Evolutionary conservation across 2,797 vertebrate genomes (phyloP), one percentile per base, ranked within the genome.

Genomic region (Acomys russatus): DNA sequence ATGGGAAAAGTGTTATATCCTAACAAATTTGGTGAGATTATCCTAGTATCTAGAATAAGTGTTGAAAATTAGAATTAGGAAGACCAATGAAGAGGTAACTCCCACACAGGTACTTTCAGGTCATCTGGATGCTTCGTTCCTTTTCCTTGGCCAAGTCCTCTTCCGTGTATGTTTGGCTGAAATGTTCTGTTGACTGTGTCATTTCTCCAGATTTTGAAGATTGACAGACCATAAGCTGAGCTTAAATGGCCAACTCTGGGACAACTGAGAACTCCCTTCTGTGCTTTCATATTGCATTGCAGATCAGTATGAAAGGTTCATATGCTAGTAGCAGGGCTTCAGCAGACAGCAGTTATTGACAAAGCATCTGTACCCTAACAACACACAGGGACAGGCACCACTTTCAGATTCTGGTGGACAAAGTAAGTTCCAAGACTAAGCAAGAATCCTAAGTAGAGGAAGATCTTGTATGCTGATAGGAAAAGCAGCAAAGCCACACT

Each of bases 401-500:
- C 51, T 71, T 63, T 15, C 49, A 56, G 51, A 80, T 76, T 95
- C n/a, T 80, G 35, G 66, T 44, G 23, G 33, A 25, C 77, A 91
- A 30, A 63, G 28, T 51, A 78, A 71, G 61, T 77, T 63, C 49
- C 14, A 64, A 85, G 49, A 54, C 56, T 28, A 63, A 77, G 73
- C 64, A 70, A 78, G 25, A 88, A 54, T 30, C 23, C 44, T 38
- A 23, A 4, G 3, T 1, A 51, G 44, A 28, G 44, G 59, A 76
- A 76, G 30, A 83, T 49, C 88, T 66, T 66, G 33, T 33, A 35
- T 54, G 28, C 61, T 86, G n/a, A 44, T 68, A 35, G 22, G 10
- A 95, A 94, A 93, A 83, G 35, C 9, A 87, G 54, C 12, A 86
- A 63, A 73, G 63, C 28, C 38, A 84, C 63, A 18, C 38, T 49